Evolutionary conservation across 2,113 vertebrate genomes (phyloP).

Genomic region (Lichenostomus cassidix): DNA sequence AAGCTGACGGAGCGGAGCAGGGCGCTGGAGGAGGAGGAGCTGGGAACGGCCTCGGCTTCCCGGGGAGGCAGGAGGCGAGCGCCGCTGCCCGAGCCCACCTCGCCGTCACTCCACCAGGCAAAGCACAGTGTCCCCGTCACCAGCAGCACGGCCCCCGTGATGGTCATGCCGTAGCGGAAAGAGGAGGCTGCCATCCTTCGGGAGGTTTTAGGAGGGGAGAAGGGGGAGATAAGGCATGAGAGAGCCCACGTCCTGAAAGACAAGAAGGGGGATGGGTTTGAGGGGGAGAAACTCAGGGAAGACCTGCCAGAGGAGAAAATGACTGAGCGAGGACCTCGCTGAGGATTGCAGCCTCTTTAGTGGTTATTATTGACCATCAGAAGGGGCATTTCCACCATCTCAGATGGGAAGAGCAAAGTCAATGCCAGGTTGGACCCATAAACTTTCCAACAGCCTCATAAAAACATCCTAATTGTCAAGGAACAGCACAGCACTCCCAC

Average conservation of each 20-base stretch:
- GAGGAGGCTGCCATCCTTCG: slow-evolving; percentile 10
- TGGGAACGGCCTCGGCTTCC: neutral
- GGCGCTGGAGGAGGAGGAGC: slow-evolving; percentile 30
- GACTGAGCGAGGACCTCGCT: neutral
- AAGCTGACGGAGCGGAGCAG: slow-evolving; percentile 72
- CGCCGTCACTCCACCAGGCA: slow-evolving; percentile 72
- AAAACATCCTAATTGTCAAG: neutral
- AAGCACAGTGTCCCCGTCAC: slow-evolving; percentile 73
- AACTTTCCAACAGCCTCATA: neutral
- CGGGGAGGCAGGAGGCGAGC: neutral
- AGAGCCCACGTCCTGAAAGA: neutral
- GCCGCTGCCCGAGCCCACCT: neutral
- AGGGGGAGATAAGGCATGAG: neutral
- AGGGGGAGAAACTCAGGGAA: rapidly evolving
- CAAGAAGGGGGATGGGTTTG: rapidly evolving
- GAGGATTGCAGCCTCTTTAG: neutral
- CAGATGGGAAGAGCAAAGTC: neutral
- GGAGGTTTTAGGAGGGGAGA: neutral
- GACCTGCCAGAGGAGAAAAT: neutral
- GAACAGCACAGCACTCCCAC: neutral
- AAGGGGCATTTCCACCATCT: neutral
- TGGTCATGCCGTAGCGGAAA: slow-evolving; percentile 58
- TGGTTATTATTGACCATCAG: neutral
- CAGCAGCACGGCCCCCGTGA: slow-evolving; percentile 61
- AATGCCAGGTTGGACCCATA: rapidly evolving